Evolutionary conservation across 2,113 vertebrate genomes (phyloP).

Genomic region (Falco punctatus): DNA sequence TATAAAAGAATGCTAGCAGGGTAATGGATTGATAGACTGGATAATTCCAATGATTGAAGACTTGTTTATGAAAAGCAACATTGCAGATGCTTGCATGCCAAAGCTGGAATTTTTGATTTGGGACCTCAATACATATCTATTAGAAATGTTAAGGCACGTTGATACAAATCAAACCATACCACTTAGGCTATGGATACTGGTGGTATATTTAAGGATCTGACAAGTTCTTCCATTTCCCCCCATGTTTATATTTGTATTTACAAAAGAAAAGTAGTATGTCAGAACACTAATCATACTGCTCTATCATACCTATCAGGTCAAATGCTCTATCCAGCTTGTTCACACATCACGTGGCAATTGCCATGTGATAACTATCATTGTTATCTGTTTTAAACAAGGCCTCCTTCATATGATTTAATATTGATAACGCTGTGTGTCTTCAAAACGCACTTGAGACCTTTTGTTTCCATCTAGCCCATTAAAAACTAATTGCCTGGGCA

Average conservation of each 20-base stretch:
- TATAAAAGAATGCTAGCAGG: not conserved
- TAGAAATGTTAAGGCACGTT: not conserved
- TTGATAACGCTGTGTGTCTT: not conserved
- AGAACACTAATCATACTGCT: rapidly evolving
- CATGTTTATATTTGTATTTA: rapidly evolving
- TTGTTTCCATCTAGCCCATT: not conserved
- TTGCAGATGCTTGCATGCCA: not conserved
- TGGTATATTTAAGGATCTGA: not conserved
- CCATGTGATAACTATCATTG: not conserved
- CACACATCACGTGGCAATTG: rapidly evolving
- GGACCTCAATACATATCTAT: not conserved
- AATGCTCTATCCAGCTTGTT: not conserved
- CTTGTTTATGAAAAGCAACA: rapidly evolving
- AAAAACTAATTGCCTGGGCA: not conserved
- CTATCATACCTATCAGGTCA: not conserved
- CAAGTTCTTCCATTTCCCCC: too few species aligned
- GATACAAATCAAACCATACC: rapidly evolving
- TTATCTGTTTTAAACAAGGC: not conserved
- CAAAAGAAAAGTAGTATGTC: rapidly evolving
- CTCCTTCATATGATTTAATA: not conserved
- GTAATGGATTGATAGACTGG: rapidly evolving
- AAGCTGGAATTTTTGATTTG: not conserved
- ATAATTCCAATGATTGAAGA: rapidly evolving
- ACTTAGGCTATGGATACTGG: rapidly evolving
- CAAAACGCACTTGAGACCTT: not conserved